Evolutionary conservation across 1,140 invertebrate genomes (phyloP).

Genomic region (Mycetomoellerius zeteki): DNA sequence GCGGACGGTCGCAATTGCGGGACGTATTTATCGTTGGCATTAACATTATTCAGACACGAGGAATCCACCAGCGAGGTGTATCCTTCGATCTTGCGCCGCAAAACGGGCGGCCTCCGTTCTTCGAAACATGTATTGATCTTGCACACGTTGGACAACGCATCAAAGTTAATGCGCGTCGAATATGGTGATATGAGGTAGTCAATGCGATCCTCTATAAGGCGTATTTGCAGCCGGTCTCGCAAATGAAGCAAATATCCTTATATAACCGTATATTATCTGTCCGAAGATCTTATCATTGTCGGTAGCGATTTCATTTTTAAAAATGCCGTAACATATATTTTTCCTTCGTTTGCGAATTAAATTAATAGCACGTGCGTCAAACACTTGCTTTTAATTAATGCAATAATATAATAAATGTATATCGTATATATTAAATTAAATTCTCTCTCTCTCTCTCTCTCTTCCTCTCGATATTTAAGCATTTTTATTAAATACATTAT

Average conservation of each 20-base stretch:
- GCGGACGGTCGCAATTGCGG: slow-evolving; percentile 21
- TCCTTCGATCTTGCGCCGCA: slow-evolving; percentile 64
- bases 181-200: slow-evolving; percentile 30
- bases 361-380: background rate
- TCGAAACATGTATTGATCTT: slow-evolving; percentile 59
- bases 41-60: slow-evolving; percentile 69
- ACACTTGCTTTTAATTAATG: background rate
- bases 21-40: slow-evolving; percentile 70
- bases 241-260: slow-evolving; percentile 72
- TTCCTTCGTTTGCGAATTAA: slow-evolving; percentile 11
- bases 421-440: background rate
- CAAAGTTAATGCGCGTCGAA: slow-evolving; percentile 68
- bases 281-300: slow-evolving; percentile 24
- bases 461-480: background rate
- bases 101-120: slow-evolving; percentile 27
- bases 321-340: background rate
- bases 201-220: slow-evolving; percentile 60
- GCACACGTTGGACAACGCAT: slow-evolving; percentile 50
- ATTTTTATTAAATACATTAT: slow-evolving; percentile 1
- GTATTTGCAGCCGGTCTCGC: slow-evolving; percentile 50
- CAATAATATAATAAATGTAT: background rate
- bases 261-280: slow-evolving; percentile 36
- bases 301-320: background rate
- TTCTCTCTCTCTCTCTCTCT: too few relatives aligned
- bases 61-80: slow-evolving; percentile 45